Evolutionary conservation across 2,113 vertebrate genomes (phyloP), one percentile per base, ranked within the genome.

Genomic region (Myotis lucifugus): DNA sequence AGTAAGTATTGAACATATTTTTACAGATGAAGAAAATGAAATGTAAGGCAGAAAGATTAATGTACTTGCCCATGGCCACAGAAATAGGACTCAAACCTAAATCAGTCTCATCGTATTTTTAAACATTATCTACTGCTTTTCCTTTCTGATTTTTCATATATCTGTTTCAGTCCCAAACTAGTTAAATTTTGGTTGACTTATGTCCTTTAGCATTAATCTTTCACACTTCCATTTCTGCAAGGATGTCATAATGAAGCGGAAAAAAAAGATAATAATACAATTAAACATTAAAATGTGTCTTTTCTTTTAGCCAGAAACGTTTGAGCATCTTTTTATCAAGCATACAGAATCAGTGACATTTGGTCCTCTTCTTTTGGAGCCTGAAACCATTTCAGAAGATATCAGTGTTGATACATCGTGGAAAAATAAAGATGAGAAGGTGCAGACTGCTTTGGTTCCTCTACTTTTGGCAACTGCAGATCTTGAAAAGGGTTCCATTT

Each of bases 301-400:
- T 98, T 94, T 94, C 97, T 97, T 98, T 96, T 97, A 99, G 99
- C 98, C 98, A 88, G 99, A 99, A 96, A 98, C 98, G 15, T 98
- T 99, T 91, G 99, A 99, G 93, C 98, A 98, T 87, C 97, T 99
- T 93, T 99, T 99, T 95, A 94, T 97, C 97, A 98, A 97, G 95
- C 98, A 98, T 46, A 97, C 98, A 0, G 98, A 99, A 73, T 98
- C 98, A 13, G 95, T 98, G 59, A 95, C 98, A 13, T 98, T 98
- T 88, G 99, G 98, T 96, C 99, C 99, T 1, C 98, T 99, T 83
- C 99, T 99, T 89, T 96, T 99, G 91, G 98, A 99, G 34, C 96
- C 98, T 37, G 99, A 99, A 98, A 96, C 98, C 32, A 97, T 99
- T 97, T 99, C 99, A 88, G 98, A 99, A 93, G 98, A 99, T 23